Percentiles rank a stretch among this genome's conserved stretches.
Conservation (phyloP, 2,888 invertebrate species). For the Griposia aprilina region DNA sequence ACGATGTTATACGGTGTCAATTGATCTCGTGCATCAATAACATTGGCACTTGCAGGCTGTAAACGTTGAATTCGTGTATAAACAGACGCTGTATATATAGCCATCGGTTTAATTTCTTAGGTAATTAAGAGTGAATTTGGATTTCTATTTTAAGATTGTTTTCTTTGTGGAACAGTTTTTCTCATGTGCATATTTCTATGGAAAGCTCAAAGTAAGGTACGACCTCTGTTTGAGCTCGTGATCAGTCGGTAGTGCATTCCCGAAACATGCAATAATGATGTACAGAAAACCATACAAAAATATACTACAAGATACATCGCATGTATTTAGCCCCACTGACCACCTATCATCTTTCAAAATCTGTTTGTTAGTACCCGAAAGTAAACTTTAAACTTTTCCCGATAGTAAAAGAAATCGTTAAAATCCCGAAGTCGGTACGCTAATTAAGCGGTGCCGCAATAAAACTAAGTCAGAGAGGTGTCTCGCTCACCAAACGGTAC, state of each 20-base stretch:
- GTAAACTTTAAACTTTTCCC: background rate
- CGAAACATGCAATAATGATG: background rate
- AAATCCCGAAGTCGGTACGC: background rate
- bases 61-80: constrained; percentile 12
- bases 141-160: background rate
- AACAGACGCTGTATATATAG: constrained; percentile 8
- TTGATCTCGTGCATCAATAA: constrained; percentile 62
- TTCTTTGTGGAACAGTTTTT: background rate
- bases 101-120: background rate
- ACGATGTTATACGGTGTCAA: constrained; percentile 56
- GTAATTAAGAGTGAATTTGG: background rate
- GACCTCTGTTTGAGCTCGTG: too few relatives aligned
- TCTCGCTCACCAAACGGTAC: constrained; percentile 8
- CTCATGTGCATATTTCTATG: background rate
- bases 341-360: too few relatives aligned
- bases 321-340: too few relatives aligned
- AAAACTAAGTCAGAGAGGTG: constrained; percentile 2
- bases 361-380: too few relatives aligned
- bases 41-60: constrained; percentile 35
- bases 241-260: background rate
- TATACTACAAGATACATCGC: background rate
- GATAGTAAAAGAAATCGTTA: constrained; percentile 1
- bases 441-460: constrained; percentile 8
- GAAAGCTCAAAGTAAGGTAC: background rate
- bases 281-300: background rate